These are phyloP conservation scores for Troides aeacus DNA, from an alignment of 2,888 invertebrate species.

Conservation along the genomic window DNA sequence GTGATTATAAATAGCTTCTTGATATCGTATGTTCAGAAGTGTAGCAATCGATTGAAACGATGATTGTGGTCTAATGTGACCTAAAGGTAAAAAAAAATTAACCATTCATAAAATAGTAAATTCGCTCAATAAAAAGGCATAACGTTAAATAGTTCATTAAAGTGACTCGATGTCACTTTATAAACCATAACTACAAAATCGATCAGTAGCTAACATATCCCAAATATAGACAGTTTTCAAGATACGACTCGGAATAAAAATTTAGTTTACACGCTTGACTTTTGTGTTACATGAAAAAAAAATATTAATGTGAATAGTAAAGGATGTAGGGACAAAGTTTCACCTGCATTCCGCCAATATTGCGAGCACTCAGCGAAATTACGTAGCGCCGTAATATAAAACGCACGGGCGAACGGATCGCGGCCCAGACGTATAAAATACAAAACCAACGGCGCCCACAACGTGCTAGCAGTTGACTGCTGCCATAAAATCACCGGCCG, in stretches of 20 bases:
- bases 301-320: conserved; percentile 2
- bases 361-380: conserved; percentile 41
- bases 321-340: conserved; percentile 25
- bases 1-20: too few species aligned
- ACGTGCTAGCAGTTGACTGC: conserved; percentile 1
- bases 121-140: too few species aligned
- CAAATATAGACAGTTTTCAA: too few species aligned
- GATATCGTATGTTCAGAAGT: too few species aligned
- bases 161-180: too few species aligned
- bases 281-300: background rate
- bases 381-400: conserved; percentile 29
- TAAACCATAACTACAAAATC: too few species aligned
- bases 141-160: too few species aligned
- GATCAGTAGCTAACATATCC: too few species aligned
- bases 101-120: too few species aligned
- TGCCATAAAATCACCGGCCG: conserved; percentile 7
- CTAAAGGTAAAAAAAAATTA: too few species aligned
- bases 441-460: conserved; percentile 13
- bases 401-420: conserved; percentile 19
- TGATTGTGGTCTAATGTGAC: too few species aligned
- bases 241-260: background rate
- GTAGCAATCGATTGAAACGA: too few species aligned
- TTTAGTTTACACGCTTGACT: background rate
- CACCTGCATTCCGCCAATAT: conserved; percentile 26
- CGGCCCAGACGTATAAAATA: conserved; percentile 27